Conservation (phyloP, 1,140 invertebrate species). For the Atta texana region DNA sequence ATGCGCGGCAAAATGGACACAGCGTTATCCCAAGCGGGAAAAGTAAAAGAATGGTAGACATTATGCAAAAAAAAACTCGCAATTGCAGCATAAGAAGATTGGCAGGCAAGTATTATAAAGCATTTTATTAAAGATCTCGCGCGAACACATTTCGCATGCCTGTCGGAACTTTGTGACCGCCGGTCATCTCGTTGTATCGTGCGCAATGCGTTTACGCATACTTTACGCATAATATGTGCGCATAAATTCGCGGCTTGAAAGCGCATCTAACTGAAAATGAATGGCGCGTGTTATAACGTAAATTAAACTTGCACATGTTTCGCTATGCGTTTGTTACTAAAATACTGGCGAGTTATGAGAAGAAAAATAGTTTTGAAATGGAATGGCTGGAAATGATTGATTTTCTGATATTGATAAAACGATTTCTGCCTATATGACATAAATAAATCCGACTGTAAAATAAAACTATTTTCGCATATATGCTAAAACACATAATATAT, state of each 20-base stretch:
- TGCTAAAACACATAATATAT: neutral
- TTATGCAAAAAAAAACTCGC: conserved; percentile 27
- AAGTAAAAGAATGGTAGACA: conserved; percentile 18
- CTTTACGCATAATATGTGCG: conserved; percentile 54
- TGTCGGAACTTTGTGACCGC: conserved; percentile 61
- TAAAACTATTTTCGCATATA: neutral
- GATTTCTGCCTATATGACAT: neutral
- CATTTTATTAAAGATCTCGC: conserved; percentile 61
- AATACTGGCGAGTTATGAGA: neutral
- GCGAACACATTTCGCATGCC: conserved; percentile 28
- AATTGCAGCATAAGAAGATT: conserved; percentile 43
- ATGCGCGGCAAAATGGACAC: neutral
- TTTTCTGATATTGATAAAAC: conserved; percentile 49
- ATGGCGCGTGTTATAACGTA: conserved; percentile 43
- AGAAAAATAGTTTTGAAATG: neutral
- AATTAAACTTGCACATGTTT: conserved; percentile 36
- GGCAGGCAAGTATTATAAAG: conserved; percentile 18
- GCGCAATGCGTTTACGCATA: conserved; percentile 52
- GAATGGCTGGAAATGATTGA: neutral
- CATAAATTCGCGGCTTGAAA: conserved; percentile 52
- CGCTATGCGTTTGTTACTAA: conserved; percentile 12
- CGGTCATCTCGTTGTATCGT: conserved; percentile 43
- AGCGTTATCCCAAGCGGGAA: neutral
- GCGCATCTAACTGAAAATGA: conserved; percentile 51
- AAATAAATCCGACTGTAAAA: conserved; percentile 34